Evolutionary conservation across 1,140 invertebrate genomes (phyloP).

Genomic region (Ostrea edulis): DNA sequence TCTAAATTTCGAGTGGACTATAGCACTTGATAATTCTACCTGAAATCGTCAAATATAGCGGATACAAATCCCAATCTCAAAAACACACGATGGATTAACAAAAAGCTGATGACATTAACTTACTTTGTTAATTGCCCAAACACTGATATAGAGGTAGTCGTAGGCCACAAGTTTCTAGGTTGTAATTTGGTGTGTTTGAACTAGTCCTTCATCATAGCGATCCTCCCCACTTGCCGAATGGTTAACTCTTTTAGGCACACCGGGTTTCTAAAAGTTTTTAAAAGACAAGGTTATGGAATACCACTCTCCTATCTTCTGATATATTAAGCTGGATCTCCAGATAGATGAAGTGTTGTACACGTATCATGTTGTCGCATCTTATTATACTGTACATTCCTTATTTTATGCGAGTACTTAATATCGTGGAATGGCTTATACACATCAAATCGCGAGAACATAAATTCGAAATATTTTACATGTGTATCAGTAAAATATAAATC

Average conservation of each 20-base stretch:
- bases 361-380: no score
- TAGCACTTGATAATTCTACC: slow-evolving; percentile 59
- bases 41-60: slow-evolving; percentile 9
- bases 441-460: no score
- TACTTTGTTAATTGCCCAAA: slow-evolving; percentile 63
- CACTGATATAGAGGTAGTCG: slow-evolving; percentile 50
- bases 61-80: neutral
- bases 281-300: no score
- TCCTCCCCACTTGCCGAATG: slow-evolving; percentile 28
- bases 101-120: neutral
- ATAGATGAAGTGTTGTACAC: no score
- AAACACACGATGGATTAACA: neutral
- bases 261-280: neutral
- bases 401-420: no score
- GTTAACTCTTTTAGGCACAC: neutral
- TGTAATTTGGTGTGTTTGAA: slow-evolving; percentile 56
- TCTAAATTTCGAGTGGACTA: slow-evolving; percentile 52
- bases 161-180: slow-evolving; percentile 42
- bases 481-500: no score
- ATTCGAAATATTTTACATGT: no score
- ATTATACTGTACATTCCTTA: no score
- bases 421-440: no score
- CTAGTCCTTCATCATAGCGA: slow-evolving; percentile 58
- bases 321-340: no score
- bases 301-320: no score